Evolutionary conservation across 2,888 invertebrate species (phyloP).

Genomic region (Ophion slaviceki): DNA sequence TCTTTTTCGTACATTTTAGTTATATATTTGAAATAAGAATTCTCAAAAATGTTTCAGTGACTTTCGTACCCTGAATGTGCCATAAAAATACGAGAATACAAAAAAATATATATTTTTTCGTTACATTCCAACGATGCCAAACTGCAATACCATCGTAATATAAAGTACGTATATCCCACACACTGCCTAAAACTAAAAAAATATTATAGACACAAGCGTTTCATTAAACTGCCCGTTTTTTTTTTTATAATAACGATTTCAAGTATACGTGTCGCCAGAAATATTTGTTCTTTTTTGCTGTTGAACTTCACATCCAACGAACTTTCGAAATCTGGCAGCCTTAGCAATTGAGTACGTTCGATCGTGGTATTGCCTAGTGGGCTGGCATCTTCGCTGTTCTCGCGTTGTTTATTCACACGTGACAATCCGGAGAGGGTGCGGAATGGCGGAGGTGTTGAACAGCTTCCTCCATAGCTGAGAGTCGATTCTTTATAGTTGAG

Average conservation of each 20-base stretch:
- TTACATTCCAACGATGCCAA: too few relatives aligned
- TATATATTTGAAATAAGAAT: too few relatives aligned
- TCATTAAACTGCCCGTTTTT: too few relatives aligned
- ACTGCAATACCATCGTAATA: too few relatives aligned
- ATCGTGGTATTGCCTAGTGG: conserved; percentile 47
- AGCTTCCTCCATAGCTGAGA: conserved; percentile 31
- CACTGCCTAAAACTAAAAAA: too few relatives aligned
- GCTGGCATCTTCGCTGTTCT: conserved; percentile 22
- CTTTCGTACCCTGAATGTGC: too few relatives aligned
- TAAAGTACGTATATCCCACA: too few relatives aligned
- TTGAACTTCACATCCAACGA: neutral
- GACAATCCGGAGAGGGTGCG: conserved; percentile 36
- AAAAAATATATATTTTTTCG: too few relatives aligned
- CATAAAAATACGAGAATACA: too few relatives aligned
- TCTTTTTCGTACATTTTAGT: too few relatives aligned
- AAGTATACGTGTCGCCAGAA: neutral
- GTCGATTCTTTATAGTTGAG: conserved; percentile 23
- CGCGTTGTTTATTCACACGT: conserved; percentile 40
- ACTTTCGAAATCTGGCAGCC: neutral
- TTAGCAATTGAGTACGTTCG: conserved; percentile 44
- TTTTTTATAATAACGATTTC: neutral
- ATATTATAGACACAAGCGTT: too few relatives aligned
- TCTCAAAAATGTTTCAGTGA: too few relatives aligned
- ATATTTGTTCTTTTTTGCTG: neutral
- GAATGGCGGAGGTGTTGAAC: conserved; percentile 35